A percentile compares a stretch with the other conserved stretches of the same genome.
phyloP scores from a whole-genome alignment of 1,140 invertebrate genomes.

The Leptestheria dahalacensis region DNA sequence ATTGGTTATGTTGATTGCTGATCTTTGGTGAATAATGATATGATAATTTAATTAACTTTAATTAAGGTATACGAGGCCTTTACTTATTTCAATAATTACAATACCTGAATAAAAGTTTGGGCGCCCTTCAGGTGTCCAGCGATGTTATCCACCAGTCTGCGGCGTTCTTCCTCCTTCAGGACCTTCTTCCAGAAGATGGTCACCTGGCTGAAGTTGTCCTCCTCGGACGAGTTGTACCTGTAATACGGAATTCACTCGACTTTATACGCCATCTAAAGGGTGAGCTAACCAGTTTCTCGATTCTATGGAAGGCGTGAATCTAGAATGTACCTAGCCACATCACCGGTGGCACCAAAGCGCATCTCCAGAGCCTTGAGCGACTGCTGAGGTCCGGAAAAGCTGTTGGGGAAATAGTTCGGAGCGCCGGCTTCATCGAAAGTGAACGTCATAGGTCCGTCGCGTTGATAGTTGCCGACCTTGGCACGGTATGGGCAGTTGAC shows the following conservation, averaged over 20 bases:
- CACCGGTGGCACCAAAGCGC: slow-evolving; percentile 25
- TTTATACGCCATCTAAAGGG: too few relatives aligned
- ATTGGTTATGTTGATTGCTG: too few relatives aligned
- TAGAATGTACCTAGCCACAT: slow-evolving; percentile 30
- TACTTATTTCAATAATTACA: neutral
- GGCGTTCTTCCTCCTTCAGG: slow-evolving; percentile 30
- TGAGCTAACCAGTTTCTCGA: neutral
- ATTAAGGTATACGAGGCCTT: too few relatives aligned
- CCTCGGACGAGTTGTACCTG: slow-evolving; percentile 37
- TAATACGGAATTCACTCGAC: too few relatives aligned
- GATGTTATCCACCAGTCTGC: slow-evolving; percentile 38
- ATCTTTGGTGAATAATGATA: too few relatives aligned
- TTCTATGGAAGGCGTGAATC: neutral
- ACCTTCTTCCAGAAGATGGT: slow-evolving; percentile 39
- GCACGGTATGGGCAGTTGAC: slow-evolving; percentile 44
- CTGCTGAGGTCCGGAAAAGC: slow-evolving; percentile 36
- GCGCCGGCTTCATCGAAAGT: slow-evolving; percentile 27
- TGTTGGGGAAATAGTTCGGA: slow-evolving; percentile 50
- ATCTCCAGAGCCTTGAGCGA: slow-evolving; percentile 16
- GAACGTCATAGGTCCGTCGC: slow-evolving; percentile 37
- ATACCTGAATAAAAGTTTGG: slow-evolving; percentile 35
- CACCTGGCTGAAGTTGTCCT: slow-evolving; percentile 43
- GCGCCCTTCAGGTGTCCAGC: slow-evolving; percentile 34
- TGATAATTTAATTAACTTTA: too few relatives aligned
- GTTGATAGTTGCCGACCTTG: slow-evolving; percentile 35